Conservation (phyloP, 2,113 vertebrate species). For the Fulica atra region DNA sequence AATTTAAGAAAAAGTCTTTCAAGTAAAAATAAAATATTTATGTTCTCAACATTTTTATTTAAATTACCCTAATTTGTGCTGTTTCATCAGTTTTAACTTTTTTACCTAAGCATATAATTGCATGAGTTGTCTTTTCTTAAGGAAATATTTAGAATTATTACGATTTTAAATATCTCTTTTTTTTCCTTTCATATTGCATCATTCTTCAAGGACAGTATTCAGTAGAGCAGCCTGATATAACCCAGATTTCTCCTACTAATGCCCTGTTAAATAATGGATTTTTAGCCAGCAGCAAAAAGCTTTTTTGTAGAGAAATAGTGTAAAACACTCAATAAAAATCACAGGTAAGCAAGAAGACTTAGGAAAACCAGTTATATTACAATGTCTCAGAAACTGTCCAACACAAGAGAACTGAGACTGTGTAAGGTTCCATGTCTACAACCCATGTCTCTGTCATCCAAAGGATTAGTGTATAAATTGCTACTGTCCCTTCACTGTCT, state of each 20-base stretch:
- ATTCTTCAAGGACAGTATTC: not conserved
- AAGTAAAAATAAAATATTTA: not conserved
- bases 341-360: not conserved
- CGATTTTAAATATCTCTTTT: too few relatives aligned
- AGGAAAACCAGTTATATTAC: not conserved
- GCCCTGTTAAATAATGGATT: not conserved
- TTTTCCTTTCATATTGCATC: not conserved
- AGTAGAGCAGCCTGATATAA: not conserved
- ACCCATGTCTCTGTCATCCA: not conserved
- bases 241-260: not conserved
- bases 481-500: not conserved
- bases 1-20: not conserved
- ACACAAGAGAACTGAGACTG: not conserved
- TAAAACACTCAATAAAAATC: not conserved
- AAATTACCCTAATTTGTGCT: not conserved
- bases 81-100: not conserved
- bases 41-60: not conserved
- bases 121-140: not conserved
- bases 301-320: not conserved
- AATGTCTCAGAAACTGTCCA: not conserved
- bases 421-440: not conserved
- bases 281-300: not conserved
- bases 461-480: not conserved
- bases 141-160: not conserved
- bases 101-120: not conserved